Evolutionary conservation across 2,888 invertebrate species (phyloP).

Genomic region (Chamaedrilus cognettii): DNA sequence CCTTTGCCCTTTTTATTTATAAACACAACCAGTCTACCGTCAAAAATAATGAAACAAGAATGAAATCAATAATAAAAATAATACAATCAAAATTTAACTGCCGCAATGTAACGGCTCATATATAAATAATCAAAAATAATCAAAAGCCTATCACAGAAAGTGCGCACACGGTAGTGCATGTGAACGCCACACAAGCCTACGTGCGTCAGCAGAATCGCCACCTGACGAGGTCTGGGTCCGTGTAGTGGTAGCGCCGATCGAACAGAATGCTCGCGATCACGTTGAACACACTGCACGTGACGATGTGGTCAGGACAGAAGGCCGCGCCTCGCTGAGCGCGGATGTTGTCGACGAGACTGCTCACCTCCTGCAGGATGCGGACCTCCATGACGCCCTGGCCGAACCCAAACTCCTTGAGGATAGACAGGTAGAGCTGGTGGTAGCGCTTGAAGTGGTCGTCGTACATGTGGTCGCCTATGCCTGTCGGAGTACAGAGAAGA

Average conservation of each 20-base stretch:
- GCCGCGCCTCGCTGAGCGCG: neutral
- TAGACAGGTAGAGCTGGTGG: slow-evolving; percentile 15
- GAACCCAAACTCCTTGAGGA: slow-evolving; percentile 21
- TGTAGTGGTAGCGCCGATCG: neutral
- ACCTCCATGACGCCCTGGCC: slow-evolving; percentile 18
- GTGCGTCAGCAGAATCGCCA: too few species aligned
- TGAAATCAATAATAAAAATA: too few species aligned
- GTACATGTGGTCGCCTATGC: slow-evolving; percentile 13
- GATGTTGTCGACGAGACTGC: neutral
- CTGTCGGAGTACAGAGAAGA: neutral
- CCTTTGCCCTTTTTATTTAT: too few species aligned
- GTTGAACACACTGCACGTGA: neutral
- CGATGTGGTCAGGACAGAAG: neutral
- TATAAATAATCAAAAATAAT: too few species aligned
- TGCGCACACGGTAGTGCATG: too few species aligned
- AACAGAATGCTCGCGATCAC: slow-evolving; percentile 8
- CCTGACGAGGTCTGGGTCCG: neutral
- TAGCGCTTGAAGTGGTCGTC: slow-evolving; percentile 17
- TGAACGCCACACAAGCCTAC: too few species aligned
- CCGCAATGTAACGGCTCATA: too few species aligned
- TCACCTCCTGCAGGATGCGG: slow-evolving; percentile 14
- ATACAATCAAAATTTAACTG: too few species aligned
- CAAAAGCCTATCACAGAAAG: too few species aligned
- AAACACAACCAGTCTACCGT: too few species aligned
- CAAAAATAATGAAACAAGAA: too few species aligned